Evolutionary conservation across 1,140 invertebrate species (phyloP), one percentile per base, ranked within the genome.

Genomic region (Monomorium pharaonis): DNA sequence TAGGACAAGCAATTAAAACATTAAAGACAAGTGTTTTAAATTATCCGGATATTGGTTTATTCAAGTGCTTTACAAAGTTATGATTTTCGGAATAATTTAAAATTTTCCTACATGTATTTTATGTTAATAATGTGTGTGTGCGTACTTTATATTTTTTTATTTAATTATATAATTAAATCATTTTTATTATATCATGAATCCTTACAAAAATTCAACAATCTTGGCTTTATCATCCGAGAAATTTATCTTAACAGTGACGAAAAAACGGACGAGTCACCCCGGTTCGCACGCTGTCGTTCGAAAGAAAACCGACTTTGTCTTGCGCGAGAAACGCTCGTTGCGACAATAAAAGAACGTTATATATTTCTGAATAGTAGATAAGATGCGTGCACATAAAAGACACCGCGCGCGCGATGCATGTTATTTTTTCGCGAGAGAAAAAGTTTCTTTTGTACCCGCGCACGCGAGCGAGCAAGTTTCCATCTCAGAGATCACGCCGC

Each of bases 371-470:
- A 51, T 42, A 54, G 67, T 37, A 74, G 37, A 80, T 80, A 80
- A 80, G n/a, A 60, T 37, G 51, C 30, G 24, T 30, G 75, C 42
- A 58, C 65, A 72, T 81, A 81, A 83, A 83, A 83, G 67, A 27
- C 42, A 30, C 44, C 47, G 63, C 21, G 47, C 47, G 30, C 47
- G 30, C 37, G 51, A 83, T 33, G 51, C 24, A 47, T 72, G 72
- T 83, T 83, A 83, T 83, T 83, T 83, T 83, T 83, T 74, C 78
- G 67, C n/a, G 78, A 74, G 51, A 74, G 67, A 1, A 60, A n/a
- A 83, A 83, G 67, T 83, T 83, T 60, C 51, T 24, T 74, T 74
- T 83, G 72, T 83, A 83, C 33, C n/a, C 78, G 67, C 18, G 78
- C 67, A 58, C 51, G 51, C 78, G 78, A 83, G 78, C 51, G 67